phyloP scores from a whole-genome alignment of 2,888 invertebrate species.

The Pseudoips prasinana region DNA sequence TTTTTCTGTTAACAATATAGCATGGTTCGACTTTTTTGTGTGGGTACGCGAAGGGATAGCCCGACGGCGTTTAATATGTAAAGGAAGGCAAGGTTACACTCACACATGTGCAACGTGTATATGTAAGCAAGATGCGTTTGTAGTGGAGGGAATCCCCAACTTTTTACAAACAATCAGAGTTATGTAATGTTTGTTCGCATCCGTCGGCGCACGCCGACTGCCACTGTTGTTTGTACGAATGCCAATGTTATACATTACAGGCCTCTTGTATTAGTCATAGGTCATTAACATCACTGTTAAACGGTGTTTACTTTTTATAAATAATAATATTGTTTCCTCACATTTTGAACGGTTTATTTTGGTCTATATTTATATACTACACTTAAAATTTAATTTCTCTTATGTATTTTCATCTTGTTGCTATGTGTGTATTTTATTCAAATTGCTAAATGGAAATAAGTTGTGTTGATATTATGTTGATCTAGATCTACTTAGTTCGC shows the following conservation, averaged over 20 bases:
- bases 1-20: slow-evolving; percentile 74
- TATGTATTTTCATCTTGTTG: too few relatives aligned
- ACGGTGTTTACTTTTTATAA: slow-evolving; percentile 62
- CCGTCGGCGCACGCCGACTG: slow-evolving; percentile 65
- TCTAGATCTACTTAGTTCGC: too few relatives aligned
- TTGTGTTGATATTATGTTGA: too few relatives aligned
- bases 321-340: slow-evolving; percentile 56
- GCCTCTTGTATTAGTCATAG: slow-evolving; percentile 73
- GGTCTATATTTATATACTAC: too few relatives aligned
- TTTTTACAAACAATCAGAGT: slow-evolving; percentile 82
- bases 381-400: too few relatives aligned
- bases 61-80: slow-evolving; percentile 80
- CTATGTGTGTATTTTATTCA: too few relatives aligned
- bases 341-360: slow-evolving; percentile 36
- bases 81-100: slow-evolving; percentile 80
- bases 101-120: slow-evolving; percentile 65
- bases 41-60: slow-evolving; percentile 79
- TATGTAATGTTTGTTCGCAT: slow-evolving; percentile 80
- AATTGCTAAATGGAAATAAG: too few relatives aligned
- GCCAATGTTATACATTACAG: slow-evolving; percentile 76
- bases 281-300: slow-evolving; percentile 73
- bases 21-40: slow-evolving; percentile 72
- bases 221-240: slow-evolving; percentile 75
- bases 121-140: slow-evolving; percentile 67
- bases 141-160: slow-evolving; percentile 81